Percentiles rank a stretch among this genome's conserved stretches.
Conservation (phyloP, 2,113 vertebrate genomes). For the Chunga burmeisteri region DNA sequence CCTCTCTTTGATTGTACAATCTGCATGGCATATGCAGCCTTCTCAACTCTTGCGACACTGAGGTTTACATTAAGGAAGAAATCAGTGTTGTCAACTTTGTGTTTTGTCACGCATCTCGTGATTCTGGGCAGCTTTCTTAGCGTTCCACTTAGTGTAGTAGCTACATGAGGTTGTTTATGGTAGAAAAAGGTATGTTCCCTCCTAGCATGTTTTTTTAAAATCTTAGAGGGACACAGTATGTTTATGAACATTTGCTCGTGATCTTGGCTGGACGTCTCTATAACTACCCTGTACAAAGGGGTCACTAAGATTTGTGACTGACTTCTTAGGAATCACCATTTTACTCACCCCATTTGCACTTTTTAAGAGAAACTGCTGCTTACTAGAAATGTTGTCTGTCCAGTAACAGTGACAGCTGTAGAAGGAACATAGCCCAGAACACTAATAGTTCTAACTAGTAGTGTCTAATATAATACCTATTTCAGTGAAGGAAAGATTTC, state of each 20-base stretch:
- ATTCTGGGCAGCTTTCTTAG: neutral
- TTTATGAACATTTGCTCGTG: neutral
- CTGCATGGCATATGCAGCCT: neutral
- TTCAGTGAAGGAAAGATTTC: neutral
- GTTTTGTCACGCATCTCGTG: neutral
- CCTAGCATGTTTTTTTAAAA: neutral
- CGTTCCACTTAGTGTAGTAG: neutral
- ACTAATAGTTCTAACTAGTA: neutral
- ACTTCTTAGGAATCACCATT: neutral
- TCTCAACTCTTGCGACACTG: neutral
- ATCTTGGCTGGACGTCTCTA: neutral
- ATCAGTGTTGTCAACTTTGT: neutral
- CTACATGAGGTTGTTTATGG: neutral
- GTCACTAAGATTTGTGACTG: neutral
- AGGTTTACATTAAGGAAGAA: neutral
- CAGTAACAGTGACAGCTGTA: neutral
- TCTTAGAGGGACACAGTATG: fast-evolving
- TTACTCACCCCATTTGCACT: neutral
- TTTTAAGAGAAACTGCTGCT: neutral
- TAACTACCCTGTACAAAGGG: neutral
- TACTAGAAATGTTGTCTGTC: neutral
- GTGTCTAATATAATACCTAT: neutral
- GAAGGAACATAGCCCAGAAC: neutral
- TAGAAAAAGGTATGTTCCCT: neutral
- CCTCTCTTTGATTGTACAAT: neutral